These are phyloP conservation scores for Cephalopterus ornatus DNA, from an alignment of 2,113 vertebrate species.

Conservation along the genomic window DNA sequence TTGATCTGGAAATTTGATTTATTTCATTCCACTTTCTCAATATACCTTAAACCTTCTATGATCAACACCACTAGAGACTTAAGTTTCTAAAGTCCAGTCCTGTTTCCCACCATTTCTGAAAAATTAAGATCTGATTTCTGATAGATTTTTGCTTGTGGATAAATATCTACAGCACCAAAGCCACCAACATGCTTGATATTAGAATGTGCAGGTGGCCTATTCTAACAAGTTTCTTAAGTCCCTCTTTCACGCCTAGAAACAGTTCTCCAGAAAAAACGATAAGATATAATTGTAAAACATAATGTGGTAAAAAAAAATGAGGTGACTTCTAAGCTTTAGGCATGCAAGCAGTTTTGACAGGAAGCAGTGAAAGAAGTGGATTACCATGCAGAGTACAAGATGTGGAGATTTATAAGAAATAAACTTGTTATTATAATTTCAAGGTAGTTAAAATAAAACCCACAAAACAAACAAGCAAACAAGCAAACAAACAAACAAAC, in stretches of 20 bases:
- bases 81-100: neutral
- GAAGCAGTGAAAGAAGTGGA: neutral
- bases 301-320: neutral
- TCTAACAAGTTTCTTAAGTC: neutral
- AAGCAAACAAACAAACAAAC: no score
- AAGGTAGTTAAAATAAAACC: neutral
- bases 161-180: neutral
- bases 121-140: neutral
- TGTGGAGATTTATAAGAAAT: neutral
- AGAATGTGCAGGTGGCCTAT: neutral
- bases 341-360: neutral
- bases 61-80: neutral
- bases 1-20: neutral
- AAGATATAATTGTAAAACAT: neutral
- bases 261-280: neutral
- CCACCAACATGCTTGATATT: neutral
- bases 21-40: neutral
- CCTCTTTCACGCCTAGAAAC: neutral
- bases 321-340: neutral
- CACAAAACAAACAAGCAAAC: no score
- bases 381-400: neutral
- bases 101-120: neutral
- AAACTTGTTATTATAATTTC: neutral
- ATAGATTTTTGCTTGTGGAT: neutral
- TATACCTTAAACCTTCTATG: neutral